A percentile compares a stretch with the other conserved stretches of the same genome.
phyloP scores from a whole-genome alignment of 2,797 vertebrate species.

The Danio kyathit region DNA sequence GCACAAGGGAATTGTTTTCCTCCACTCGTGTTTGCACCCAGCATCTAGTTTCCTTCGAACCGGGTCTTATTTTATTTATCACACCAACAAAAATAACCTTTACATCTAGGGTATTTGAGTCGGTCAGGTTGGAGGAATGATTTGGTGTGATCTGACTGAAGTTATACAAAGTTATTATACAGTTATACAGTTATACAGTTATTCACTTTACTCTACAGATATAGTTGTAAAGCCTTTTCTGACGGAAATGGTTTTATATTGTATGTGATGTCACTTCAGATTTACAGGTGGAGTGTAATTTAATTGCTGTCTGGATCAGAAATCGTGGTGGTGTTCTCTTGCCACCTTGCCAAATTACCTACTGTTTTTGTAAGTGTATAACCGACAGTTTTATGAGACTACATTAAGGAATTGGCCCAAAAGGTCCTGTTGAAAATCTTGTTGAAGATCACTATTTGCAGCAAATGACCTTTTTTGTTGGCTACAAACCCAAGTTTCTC shows the following conservation, averaged over 20 bases:
- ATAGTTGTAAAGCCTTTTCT: background rate
- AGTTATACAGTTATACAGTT: no score
- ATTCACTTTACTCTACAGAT: background rate
- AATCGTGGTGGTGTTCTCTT: background rate
- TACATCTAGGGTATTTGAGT: constrained; percentile 14
- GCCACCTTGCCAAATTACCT: background rate
- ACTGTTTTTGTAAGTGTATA: background rate
- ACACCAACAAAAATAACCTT: constrained; percentile 48
- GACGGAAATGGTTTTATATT: background rate
- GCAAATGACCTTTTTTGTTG: background rate
- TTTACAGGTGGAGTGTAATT: background rate
- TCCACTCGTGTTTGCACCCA: constrained; percentile 28
- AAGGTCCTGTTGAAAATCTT: background rate
- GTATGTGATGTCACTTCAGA: background rate
- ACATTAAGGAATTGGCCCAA: background rate
- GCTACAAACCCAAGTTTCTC: background rate
- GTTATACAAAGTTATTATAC: no score
- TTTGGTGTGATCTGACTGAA: background rate
- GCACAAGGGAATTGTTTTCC: background rate
- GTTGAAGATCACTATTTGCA: background rate
- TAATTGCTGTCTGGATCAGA: background rate
- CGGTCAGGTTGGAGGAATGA: background rate
- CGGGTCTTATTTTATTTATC: constrained; percentile 58
- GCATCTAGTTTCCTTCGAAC: constrained; percentile 21
- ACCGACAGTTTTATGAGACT: background rate